These are phyloP conservation scores for Coelopa frigida DNA, from an alignment of 1,140 invertebrate genomes.

Conservation along the genomic window DNA sequence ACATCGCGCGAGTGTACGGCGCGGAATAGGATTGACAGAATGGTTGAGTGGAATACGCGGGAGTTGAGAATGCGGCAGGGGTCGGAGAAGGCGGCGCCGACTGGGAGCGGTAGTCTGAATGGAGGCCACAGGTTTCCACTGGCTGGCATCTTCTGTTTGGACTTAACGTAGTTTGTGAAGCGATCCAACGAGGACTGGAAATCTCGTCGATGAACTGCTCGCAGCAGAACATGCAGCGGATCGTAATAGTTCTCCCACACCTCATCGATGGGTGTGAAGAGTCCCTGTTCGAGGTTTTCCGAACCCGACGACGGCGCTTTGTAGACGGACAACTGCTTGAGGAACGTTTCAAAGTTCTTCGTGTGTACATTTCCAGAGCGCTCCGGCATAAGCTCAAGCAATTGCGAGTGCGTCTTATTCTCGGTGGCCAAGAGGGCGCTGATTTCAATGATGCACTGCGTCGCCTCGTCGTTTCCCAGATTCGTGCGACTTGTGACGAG, in stretches of 20 bases:
- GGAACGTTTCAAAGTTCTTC: conserved; percentile 79
- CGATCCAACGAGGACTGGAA: conserved; percentile 92
- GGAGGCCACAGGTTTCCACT: conserved; percentile 73
- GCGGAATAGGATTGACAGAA: conserved; percentile 78
- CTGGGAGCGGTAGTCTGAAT: conserved; percentile 62
- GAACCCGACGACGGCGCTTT: conserved; percentile 51
- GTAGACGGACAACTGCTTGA: conserved; percentile 56
- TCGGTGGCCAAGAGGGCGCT: conserved; percentile 84
- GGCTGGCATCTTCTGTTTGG: conserved; percentile 58
- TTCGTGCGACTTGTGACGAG: conserved; percentile 87
- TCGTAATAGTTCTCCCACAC: conserved; percentile 92
- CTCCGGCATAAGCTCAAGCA: conserved; percentile 93
- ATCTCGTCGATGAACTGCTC: conserved; percentile 86
- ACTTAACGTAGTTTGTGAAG: conserved; percentile 66
- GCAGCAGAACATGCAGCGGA: conserved; percentile 82
- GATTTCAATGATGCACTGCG: conserved; percentile 82
- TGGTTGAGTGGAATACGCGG: conserved; percentile 76
- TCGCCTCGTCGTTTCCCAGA: conserved; percentile 65
- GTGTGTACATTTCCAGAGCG: conserved; percentile 84
- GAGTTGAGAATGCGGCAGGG: conserved; percentile 63
- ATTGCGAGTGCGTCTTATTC: conserved; percentile 91
- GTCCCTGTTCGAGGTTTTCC: conserved; percentile 83
- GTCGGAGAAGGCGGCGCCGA: conserved; percentile 61
- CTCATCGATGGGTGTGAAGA: conserved; percentile 80
- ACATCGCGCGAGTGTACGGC: conserved; percentile 67